Conservation (phyloP, 2,113 vertebrate species). For the Cheirogaleus medius region DNA sequence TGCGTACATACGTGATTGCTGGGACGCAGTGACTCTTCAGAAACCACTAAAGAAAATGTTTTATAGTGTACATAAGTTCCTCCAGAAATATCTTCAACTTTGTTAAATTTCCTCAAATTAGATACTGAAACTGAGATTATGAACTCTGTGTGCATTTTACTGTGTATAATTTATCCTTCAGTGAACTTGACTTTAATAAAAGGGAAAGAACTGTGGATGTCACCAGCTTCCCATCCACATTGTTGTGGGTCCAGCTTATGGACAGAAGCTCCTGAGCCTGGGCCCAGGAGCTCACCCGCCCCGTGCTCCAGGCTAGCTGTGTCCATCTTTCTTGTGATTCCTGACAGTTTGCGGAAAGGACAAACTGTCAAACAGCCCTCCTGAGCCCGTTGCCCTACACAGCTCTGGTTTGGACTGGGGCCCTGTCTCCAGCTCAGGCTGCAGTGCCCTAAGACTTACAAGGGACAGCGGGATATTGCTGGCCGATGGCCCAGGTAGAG, state of each 20-base stretch:
- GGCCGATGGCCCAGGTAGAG: not conserved
- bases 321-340: not conserved
- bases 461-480: not conserved
- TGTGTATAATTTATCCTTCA: not conserved
- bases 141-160: not conserved
- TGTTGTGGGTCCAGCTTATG: not conserved
- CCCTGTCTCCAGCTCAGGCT: not conserved
- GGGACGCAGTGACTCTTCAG: not conserved
- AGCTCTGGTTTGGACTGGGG: not conserved
- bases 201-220: not conserved
- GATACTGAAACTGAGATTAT: not conserved
- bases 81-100: not conserved
- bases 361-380: not conserved
- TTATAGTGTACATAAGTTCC: not conserved
- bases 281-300: not conserved
- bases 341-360: not conserved
- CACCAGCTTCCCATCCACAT: not conserved
- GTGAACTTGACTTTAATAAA: not conserved
- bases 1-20: not conserved
- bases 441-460: not conserved
- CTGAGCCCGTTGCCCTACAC: not conserved
- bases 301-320: not conserved
- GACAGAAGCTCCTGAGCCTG: not conserved
- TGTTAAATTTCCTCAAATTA: conserved; percentile 5
- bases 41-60: not conserved